Evolutionary conservation across 1,140 invertebrate genomes (phyloP), one percentile per base, ranked within the genome.

Genomic region (Adelges cooleyi): DNA sequence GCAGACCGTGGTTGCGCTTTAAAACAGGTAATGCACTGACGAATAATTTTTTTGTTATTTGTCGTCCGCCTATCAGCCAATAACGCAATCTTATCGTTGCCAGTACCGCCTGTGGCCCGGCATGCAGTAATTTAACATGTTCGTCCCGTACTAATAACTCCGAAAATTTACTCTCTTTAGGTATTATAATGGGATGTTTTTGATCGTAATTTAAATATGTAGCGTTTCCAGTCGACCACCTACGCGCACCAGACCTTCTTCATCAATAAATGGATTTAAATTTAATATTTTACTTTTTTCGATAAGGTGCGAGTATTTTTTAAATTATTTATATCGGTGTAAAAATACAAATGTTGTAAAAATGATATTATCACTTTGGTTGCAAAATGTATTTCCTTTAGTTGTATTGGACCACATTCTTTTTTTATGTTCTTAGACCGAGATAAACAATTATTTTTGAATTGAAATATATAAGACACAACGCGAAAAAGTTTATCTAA

Each of bases 11-110:
- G 33, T 15, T 6, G 17, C 13, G 17, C 13, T 17, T 29, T 62
- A 18, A 65, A 52, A 46, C 67, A 67, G 13, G 8, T 51, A n/a
- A 42, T 23, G 20, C 62, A 65, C 22, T 67, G 9, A 3, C 13
- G 11, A 53, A 67, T 48, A 38, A 46, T 1, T 25, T 18, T 29
- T 44, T 4, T 23, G 33, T n/a, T 0, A 10, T 13, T 5, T 18
- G 11, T 4, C 40, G 13, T 1, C 27, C 56, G 10, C 25, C 20
- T 2, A 65, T 23, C 9, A 36, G 38, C 59, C 67, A 67, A 36
- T 65, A 67, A 18, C 23, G 38, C n/a, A 20, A 13, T 2, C 51
- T 10, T 17, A 65, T 23, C 13, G 53, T 18, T 0, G 40, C 23
- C 3, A 49, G 25, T 2, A 46, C 18, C 0, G 52, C 20, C 2